phyloP scores from a whole-genome alignment of 2,888 invertebrate species.

The Imbricaverruca yamaguchii region DNA sequence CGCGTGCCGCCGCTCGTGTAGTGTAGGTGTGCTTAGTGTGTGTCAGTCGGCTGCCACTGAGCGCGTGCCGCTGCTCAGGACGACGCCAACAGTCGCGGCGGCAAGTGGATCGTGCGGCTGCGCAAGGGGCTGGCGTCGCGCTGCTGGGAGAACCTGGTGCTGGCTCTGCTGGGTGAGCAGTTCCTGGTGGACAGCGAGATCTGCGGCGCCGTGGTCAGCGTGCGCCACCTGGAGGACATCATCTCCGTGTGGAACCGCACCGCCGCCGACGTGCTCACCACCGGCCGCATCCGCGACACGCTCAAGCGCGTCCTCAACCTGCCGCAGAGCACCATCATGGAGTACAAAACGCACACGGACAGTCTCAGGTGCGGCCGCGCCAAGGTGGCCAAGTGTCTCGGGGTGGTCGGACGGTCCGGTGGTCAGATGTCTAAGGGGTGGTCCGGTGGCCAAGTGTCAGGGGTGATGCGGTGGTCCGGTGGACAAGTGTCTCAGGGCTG shows the following conservation, averaged over 20 bases:
- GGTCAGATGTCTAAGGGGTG: no score
- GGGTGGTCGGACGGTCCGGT: no score
- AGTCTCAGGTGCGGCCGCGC: slow-evolving; percentile 35
- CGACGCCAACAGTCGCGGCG: slow-evolving; percentile 88
- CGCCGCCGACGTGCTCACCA: slow-evolving; percentile 79
- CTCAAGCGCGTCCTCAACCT: slow-evolving; percentile 89
- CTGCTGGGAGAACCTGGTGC: slow-evolving; percentile 97
- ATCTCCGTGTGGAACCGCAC: slow-evolving; percentile 96
- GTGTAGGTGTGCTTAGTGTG: no score
- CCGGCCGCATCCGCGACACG: slow-evolving; percentile 87
- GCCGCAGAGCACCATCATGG: slow-evolving; percentile 83
- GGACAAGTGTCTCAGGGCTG: background rate
- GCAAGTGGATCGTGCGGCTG: slow-evolving; percentile 94
- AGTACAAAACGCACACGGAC: slow-evolving; percentile 62
- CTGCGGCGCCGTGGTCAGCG: slow-evolving; percentile 91
- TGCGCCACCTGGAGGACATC: slow-evolving; percentile 65
- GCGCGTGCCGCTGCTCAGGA: slow-evolving; percentile 49
- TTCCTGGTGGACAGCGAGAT: slow-evolving; percentile 98
- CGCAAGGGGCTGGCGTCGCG: slow-evolving; percentile 89
- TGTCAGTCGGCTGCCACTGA: no score
- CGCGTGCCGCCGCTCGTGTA: no score
- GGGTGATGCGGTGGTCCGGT: no score
- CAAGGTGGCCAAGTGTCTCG: background rate
- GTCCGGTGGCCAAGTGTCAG: no score
- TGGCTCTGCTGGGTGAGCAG: slow-evolving; percentile 98